Percentiles rank a stretch among this genome's conserved stretches.
Conservation (phyloP, 2,797 vertebrate species). For the Chelonia mydas region DNA sequence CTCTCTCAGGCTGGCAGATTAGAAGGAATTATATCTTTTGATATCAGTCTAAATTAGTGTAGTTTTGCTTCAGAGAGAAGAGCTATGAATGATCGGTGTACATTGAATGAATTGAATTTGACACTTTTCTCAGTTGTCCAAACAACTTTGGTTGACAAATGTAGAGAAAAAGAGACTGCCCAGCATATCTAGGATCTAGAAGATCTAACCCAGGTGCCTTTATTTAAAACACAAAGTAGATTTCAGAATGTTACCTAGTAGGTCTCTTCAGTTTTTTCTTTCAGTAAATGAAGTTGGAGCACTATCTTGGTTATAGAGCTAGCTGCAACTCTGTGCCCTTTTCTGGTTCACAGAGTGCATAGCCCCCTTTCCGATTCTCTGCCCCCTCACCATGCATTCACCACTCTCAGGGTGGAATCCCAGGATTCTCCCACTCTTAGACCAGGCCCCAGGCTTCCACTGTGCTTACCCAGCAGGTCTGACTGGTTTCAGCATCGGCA, state of each 20-base stretch:
- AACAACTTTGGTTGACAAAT: neutral
- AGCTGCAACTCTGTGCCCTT: neutral
- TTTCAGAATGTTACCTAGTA: neutral
- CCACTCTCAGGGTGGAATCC: neutral
- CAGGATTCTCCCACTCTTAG: neutral
- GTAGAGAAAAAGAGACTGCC: neutral
- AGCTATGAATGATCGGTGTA: neutral
- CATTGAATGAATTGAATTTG: no score
- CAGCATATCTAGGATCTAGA: neutral
- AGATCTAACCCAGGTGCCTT: neutral
- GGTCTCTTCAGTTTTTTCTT: neutral
- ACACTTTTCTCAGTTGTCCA: neutral
- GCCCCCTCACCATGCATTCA: neutral
- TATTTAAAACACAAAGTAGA: neutral
- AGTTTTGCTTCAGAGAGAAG: neutral
- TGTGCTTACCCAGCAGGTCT: neutral
- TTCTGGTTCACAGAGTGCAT: neutral
- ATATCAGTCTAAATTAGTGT: neutral
- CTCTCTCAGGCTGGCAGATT: neutral
- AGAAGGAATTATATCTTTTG: neutral
- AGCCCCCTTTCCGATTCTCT: neutral
- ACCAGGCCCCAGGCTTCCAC: neutral
- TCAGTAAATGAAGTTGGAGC: neutral
- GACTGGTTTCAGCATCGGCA: neutral
- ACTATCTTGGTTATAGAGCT: neutral